Base-by-base conservation (phyloP, 1,140 invertebrate genomes). In the Oryctes rhinoceros region DNA sequence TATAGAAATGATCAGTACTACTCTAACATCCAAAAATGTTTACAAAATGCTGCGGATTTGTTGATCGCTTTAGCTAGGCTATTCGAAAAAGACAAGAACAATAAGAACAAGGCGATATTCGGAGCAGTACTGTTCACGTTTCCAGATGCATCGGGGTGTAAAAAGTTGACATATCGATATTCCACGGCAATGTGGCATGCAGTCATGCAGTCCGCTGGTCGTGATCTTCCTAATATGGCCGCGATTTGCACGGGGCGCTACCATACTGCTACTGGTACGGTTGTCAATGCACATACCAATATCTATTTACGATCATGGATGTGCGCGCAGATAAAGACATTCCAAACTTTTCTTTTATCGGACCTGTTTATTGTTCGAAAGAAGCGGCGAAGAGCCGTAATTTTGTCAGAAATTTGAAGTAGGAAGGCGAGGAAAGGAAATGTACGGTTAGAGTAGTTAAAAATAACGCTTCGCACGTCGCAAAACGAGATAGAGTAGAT, bases 151-250 rank as follows among this genome's bases (percentile, higher is more conserved):
- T 76, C 35, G 37, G 75, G 47, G 39, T 76, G 44, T 44, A 80
- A 80, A 80, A 80, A 80, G 65, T 49, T 80, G 79, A 80, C 80
- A 80, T 80, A 80, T 76, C 80, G 59, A 76, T 80, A 80, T 80
- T 80, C 80, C 18, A 77, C 75, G 20, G 75, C 76, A 49, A 49
- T 53, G 37, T 37, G 75, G 80, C 80, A 78, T 80, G 80, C 24
- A 65, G 75, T 65, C 80, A 77, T 71, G 80, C 80, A 74, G 65
- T 62, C 76, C 74, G 47, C 47, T 76, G 44, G 76, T 80, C 80
- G 80, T 80, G 80, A 77, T 30, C 75, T 67, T 78, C 80, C 80
- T 78, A 80, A 80, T 80, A 80, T 78, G 80, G 80, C 59, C 44
- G 49, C 75, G 76, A 78, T 80, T 80, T 77, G 75, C 75, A 78